phyloP scores from a whole-genome alignment of 2,113 vertebrate genomes.

The pig (Sus scrofa) region T2T-Sscrofa CM000818.6:67608501-67609000 shows the following conservation, averaged over 20 bases:
- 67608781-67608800: not conserved
- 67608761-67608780: conserved; percentile 16
- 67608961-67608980: not conserved
- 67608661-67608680: too few relatives aligned
- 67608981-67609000: not conserved
- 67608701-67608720: too few relatives aligned
- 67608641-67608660: too few relatives aligned
- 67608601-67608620: too few relatives aligned
- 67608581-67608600: too few relatives aligned
- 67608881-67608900: conserved; percentile 19
- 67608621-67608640: too few relatives aligned
- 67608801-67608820: not conserved
- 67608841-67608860: not conserved
- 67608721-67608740: not conserved
- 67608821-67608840: not conserved
- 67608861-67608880: not conserved
- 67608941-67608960: not conserved
- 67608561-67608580: too few relatives aligned
- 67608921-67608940: not conserved
- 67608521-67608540: too few relatives aligned
- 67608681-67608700: too few relatives aligned
- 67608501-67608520: too few relatives aligned
- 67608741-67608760: not conserved
- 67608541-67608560: too few relatives aligned
- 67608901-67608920: conserved; percentile 41